A percentile compares a stretch with the other conserved stretches of the same genome.
Conservation (phyloP, 2,888 invertebrate genomes). For the Nemurella pictetii region DNA sequence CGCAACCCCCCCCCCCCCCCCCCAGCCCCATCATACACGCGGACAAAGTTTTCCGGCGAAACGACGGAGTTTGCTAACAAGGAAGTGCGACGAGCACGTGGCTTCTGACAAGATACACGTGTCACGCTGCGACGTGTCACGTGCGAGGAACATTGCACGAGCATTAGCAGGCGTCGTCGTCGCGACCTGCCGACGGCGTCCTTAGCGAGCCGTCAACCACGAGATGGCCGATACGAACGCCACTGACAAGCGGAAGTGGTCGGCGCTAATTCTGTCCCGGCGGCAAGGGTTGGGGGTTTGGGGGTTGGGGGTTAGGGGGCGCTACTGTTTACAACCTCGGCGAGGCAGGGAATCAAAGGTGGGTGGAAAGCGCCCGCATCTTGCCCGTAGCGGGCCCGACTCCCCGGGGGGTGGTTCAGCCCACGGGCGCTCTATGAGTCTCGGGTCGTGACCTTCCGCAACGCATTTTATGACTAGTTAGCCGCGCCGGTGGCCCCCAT, state of each 20-base stretch:
- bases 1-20: too few relatives aligned
- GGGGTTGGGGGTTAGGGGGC: too few relatives aligned
- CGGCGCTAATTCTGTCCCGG: too few relatives aligned
- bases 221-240: too few relatives aligned
- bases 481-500: neutral
- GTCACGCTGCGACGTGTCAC: too few relatives aligned
- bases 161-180: neutral
- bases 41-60: neutral
- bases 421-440: too few relatives aligned
- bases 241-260: neutral
- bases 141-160: neutral
- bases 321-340: too few relatives aligned
- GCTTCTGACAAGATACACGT: too few relatives aligned
- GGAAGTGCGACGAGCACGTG: neutral
- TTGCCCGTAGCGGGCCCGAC: neutral
- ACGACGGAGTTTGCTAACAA: neutral
- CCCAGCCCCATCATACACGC: neutral
- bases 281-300: too few relatives aligned
- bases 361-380: neutral
- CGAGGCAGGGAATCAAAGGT: neutral
- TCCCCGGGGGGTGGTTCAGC: neutral
- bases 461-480: neutral
- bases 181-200: neutral
- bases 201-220: too few relatives aligned
- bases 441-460: conserved; percentile 4